Percentiles rank a stretch among this genome's conserved stretches.
phyloP scores from a whole-genome alignment of 2,113 vertebrate genomes.

The Lasiurus borealis region DNA sequence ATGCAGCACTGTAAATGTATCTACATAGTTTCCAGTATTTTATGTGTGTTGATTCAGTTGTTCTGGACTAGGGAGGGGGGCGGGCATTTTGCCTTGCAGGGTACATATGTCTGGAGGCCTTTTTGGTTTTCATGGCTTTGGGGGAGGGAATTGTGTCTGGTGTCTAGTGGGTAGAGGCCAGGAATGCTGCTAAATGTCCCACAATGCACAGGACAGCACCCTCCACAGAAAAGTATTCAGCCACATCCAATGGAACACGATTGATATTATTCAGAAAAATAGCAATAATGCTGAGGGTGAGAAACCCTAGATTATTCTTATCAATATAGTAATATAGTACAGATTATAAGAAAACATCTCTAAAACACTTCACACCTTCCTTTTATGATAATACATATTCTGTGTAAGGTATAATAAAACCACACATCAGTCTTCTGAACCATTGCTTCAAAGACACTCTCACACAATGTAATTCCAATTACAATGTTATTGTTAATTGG shows the following conservation, averaged over 20 bases:
- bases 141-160: background rate
- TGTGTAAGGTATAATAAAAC: background rate
- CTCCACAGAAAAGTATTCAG: background rate
- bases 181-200: background rate
- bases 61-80: background rate
- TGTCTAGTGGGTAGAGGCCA: background rate
- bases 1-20: background rate
- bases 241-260: background rate
- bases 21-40: background rate
- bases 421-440: background rate
- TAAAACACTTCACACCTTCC: background rate
- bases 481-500: background rate
- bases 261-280: background rate
- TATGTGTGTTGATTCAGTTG: background rate
- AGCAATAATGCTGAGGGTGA: background rate
- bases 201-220: background rate
- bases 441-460: fast-evolving
- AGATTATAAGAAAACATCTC: background rate
- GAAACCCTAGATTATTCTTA: background rate
- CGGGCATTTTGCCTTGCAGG: background rate
- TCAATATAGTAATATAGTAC: fast-evolving
- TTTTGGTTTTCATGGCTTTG: background rate
- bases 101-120: background rate
- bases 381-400: background rate
- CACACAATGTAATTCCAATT: background rate